Base-by-base conservation (phyloP, 2,888 invertebrate genomes). In the Chrysolina haemoptera region DNA sequence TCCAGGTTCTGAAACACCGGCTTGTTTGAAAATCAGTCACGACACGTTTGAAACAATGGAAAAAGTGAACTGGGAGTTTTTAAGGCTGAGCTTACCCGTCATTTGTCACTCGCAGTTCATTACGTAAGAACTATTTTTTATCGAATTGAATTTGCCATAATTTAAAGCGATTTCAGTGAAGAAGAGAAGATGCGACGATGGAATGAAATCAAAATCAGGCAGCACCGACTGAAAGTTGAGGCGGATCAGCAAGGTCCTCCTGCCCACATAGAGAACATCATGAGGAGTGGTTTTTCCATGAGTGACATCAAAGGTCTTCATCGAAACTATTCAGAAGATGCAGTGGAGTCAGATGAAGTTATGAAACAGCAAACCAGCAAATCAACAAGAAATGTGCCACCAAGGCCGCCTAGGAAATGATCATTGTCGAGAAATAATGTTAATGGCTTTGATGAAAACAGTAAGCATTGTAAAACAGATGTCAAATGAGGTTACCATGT, bases 1-100 rank as follows among this genome's bases (percentile, higher is more conserved):
- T n/a, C 87, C 87, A 0, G 92, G 93, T 82, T 90, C 91, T 78
- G 98, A 98, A 81, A 95, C 96, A 0, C 98, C 99, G 0, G 99
- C 99, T 0, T 97, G 97, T 85, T 88, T 99, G 82, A 98, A 98
- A 89, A 96, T 99, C 76, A 96, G 97, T 9, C 98, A 98, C 88
- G 98, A 98, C 86, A 97, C 97, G 0, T 98, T 98, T 84, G 98
- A 98, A 85, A 98, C 98, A 0, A 96, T 97, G 94, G 98, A 98
- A 85, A 99, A 98, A 85, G 98, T 98, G 0, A 97, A 97, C 87
- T 98, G 99, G 96, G 99, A 99, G 88, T 99, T 98, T 87, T 89
- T 99, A 43, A 90, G 99, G 55, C 90, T 99, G 11, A 98, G 98
- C 0, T 89, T 99, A 68, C 99, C 99, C 0, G 98, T 99, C 53